Percentiles rank a stretch among this genome's conserved stretches.
Evolutionary conservation across 2,797 vertebrate genomes (phyloP).

Genomic region (Thripadectes ignobilis): DNA sequence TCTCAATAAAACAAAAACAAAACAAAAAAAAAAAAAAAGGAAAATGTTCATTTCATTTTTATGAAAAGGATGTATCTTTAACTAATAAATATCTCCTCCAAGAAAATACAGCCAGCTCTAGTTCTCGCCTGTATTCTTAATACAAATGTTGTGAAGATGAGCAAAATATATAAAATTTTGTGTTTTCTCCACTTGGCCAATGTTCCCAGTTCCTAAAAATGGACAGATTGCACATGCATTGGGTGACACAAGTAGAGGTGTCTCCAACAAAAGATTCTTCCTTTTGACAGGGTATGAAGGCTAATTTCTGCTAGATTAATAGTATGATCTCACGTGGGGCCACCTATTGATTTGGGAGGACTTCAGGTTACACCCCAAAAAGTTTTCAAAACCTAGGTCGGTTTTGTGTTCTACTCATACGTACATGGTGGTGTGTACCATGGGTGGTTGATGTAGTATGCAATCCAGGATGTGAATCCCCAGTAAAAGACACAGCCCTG

Average conservation of each 20-base stretch:
- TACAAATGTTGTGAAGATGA: background rate
- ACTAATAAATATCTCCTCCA: background rate
- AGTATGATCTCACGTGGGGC: background rate
- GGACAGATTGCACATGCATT: fast-evolving
- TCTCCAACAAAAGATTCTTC: background rate
- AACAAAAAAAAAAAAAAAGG: too few species aligned
- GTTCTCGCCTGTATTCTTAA: background rate
- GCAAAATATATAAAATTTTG: background rate
- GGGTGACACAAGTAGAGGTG: background rate
- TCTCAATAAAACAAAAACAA: background rate
- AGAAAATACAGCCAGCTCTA: background rate
- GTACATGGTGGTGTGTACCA: conserved; percentile 79
- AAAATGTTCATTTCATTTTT: background rate
- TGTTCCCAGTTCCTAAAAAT: background rate
- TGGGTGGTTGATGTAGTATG: conserved; percentile 78
- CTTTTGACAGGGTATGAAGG: background rate
- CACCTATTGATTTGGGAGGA: background rate
- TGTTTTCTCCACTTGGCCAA: background rate
- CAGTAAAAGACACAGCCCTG: conserved; percentile 82
- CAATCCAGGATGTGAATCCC: conserved; percentile 81
- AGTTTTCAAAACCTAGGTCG: background rate
- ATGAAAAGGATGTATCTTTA: background rate
- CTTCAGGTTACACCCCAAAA: background rate
- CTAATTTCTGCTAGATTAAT: background rate
- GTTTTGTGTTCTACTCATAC: conserved; percentile 26